Base-by-base conservation (phyloP, 2,888 invertebrate species). In the Apoderus coryli region DNA sequence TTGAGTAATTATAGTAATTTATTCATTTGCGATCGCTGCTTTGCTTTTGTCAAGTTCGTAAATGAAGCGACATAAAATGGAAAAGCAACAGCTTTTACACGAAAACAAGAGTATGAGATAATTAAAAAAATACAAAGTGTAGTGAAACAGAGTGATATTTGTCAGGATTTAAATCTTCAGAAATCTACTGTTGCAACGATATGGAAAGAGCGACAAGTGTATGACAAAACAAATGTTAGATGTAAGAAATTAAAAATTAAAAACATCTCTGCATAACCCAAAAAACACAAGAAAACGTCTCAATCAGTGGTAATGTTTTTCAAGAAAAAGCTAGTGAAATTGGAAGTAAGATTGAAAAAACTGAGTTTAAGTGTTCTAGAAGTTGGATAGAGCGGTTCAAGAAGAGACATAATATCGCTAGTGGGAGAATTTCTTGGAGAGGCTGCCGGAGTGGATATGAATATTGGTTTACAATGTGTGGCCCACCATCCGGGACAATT, bases 351-450 rank as follows among this genome's bases (percentile, higher is more conserved):
- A 25, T n/a, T 10, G 25, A n/a, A 19, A 19, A 19, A 19, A 19
- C 19, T 19, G 19, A 19, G 19, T 19, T 19, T 19, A 12, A n/a
- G 5, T 7, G 13, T 29, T 10, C 7, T 24, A 27, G 27, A 29
- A 19, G 32, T 10, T 32, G 32, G 28, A 22, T 29, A 9, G 27
- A 27, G 11, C 16, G 28, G 7, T 32, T 32, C 22, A 32, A 29
- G 13, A 29, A 23, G 12, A 25, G 29, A 23, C 10, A 29, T 23
- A 25, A 24, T 23, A 29, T 29, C 5, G 5, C 5, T 12, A 14
- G 24, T 19, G 19, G 33, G 29, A 13, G 29, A 23, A 31, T 24
- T 32, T 30, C 23, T 23, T 12, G 33, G 29, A 14, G 33, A 33
- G 14, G 14, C 33, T 13, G 23, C 33, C 10, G 26, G 12, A 26